A percentile compares a stretch with the other conserved stretches of the same genome.
Conservation (phyloP, 2,113 vertebrate genomes). For the Neodontobutis hainanensis region DNA sequence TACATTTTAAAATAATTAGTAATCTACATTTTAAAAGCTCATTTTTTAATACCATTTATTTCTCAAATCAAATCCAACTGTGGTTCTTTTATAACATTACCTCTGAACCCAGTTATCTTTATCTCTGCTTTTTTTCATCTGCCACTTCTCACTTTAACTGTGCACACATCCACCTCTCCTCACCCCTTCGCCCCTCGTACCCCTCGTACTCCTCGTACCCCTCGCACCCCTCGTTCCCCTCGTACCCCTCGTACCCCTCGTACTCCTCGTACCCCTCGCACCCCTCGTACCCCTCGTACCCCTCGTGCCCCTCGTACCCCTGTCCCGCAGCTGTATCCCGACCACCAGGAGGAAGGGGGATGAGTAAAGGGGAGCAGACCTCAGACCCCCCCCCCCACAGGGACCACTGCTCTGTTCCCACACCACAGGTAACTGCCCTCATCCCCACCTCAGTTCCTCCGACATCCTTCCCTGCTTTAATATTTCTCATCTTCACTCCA, state of each 20-base stretch:
- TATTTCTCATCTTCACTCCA: background rate
- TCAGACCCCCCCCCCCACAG: slow-evolving; percentile 48
- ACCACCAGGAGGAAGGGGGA: slow-evolving; percentile 19
- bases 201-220: too few relatives aligned
- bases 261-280: too few relatives aligned
- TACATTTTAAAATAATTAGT: too few relatives aligned
- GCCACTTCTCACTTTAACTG: background rate
- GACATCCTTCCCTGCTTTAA: slow-evolving; percentile 7
- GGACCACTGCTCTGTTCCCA: slow-evolving; percentile 72
- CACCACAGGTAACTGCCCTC: slow-evolving; percentile 73
- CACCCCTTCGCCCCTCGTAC: background rate
- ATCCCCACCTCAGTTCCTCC: background rate
- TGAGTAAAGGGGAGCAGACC: slow-evolving; percentile 45
- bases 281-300: too few relatives aligned
- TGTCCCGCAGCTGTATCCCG: slow-evolving; percentile 58
- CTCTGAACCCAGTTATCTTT: slow-evolving; percentile 1
- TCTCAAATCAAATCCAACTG: too few relatives aligned
- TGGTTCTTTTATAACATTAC: slow-evolving; percentile 12
- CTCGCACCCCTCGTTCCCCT: too few relatives aligned
- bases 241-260: too few relatives aligned
- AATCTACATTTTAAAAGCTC: too few relatives aligned
- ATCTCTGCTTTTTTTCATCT: slow-evolving; percentile 21
- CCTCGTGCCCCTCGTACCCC: background rate
- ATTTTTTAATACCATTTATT: too few relatives aligned
- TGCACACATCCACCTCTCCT: slow-evolving; percentile 3